Evolutionary conservation across 2,113 vertebrate species (phyloP).

Genomic region (Labrus mixtus): DNA sequence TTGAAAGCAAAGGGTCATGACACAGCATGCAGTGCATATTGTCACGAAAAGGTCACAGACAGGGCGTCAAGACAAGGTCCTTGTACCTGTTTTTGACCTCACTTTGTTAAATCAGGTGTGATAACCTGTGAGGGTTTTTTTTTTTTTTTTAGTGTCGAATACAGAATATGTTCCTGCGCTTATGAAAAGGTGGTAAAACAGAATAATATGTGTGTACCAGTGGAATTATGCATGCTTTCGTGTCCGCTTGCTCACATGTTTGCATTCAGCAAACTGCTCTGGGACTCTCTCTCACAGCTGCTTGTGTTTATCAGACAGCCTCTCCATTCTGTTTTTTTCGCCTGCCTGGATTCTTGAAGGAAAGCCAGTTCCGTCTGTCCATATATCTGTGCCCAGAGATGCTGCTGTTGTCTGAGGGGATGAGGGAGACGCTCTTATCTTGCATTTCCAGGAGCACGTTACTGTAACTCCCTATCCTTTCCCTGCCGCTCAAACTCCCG

Average conservation of each 20-base stretch:
- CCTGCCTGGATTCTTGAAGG: constrained; percentile 62
- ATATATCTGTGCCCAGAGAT: constrained; percentile 23
- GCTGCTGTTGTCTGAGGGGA: constrained; percentile 49
- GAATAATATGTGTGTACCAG: constrained; percentile 1
- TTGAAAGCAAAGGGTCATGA: not conserved
- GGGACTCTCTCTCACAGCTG: constrained; percentile 61
- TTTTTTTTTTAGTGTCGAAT: not conserved
- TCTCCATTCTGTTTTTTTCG: constrained; percentile 1
- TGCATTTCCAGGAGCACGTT: constrained; percentile 59
- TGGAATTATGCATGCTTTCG: not conserved
- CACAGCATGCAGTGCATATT: not conserved
- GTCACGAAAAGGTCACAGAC: not conserved
- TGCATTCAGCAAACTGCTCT: constrained; percentile 28
- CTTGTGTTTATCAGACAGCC: constrained; percentile 69
- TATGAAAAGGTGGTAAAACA: not conserved
- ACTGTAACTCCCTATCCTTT: constrained; percentile 4
- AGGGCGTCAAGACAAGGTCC: not conserved
- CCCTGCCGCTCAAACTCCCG: constrained; percentile 21
- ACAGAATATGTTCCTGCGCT: not conserved
- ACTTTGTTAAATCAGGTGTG: not conserved
- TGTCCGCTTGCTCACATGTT: constrained; percentile 27
- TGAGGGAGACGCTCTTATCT: constrained; percentile 56
- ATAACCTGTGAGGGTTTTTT: not conserved
- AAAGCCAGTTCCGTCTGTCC: constrained; percentile 46
- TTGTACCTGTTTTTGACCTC: not conserved